Base-by-base conservation (phyloP, 2,113 vertebrate genomes). In the Psophia crepitans region DNA sequence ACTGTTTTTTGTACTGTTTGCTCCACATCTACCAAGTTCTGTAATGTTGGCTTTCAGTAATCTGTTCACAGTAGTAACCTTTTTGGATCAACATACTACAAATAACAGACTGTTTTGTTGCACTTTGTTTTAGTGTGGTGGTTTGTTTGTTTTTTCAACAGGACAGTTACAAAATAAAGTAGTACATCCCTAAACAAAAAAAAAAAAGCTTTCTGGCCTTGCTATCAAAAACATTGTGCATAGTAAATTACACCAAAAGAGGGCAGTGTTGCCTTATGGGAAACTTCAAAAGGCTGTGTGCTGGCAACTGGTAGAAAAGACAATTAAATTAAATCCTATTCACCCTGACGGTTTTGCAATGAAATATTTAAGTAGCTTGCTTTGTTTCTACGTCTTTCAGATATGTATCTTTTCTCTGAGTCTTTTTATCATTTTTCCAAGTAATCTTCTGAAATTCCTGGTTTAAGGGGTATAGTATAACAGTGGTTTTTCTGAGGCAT, bases 41-140 rank as follows among this genome's bases (percentile, higher is more conserved):
- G 3, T 49, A 26, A 1, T 0, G 0, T 0, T 32, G 8, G 4
- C 6, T 91, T 75, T 75, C 9, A 11, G 2, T 39, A 44, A 22
- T 41, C 6, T 39, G 8, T 79, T 65, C 56, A 27, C 2, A 32
- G 14, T 32, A 16, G 24, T 37, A 3, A 11, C 28, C 7, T 61
- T 80, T 83, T 57, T 57, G 65, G 33, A 63, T 90, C 44, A 57
- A 23, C 22, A 43, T 32, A n/a, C n/a, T n/a, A n/a, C n/a, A n/a
- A n/a, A n/a, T n/a, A n/a, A n/a, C n/a, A n/a, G n/a, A n/a, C n/a
- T n/a, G n/a, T n/a, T n/a, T n/a, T n/a, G n/a, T n/a, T n/a, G n/a
- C n/a, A n/a, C n/a, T n/a, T n/a, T n/a, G n/a, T n/a, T n/a, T n/a
- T n/a, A n/a, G n/a, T n/a, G n/a, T n/a, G n/a, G n/a, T n/a, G n/a